Evolutionary conservation across 2,797 vertebrate genomes (phyloP), one percentile per base, ranked within the genome.

Genomic region (Epinephelus awoara): DNA sequence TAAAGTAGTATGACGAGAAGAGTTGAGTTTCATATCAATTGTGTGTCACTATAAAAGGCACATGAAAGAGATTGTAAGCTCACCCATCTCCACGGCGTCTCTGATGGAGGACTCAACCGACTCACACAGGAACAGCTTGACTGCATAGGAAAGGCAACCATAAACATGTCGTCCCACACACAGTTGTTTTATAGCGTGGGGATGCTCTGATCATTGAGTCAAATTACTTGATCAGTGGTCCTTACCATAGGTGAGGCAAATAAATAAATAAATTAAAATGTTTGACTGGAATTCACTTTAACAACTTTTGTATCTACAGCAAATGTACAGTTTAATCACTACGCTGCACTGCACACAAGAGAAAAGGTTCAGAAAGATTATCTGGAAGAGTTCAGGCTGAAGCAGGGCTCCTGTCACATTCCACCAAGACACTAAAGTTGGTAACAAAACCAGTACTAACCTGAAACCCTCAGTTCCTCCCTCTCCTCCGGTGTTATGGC

Each of bases 381-480:
- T 12, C 15, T 29, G 34, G 34, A 34, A 34, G 34, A 34, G 7
- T 7, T 34, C 34, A 34, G 34, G 34, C 34, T 6, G 44, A 6
- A 21, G 19, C 46, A 11, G 38, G 8, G 27, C 25, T 49, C 21
- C 34, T 15, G 19, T 17, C 4, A 23, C 52, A n/a, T 0, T 42
- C 4, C 9, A 23, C 21, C 44, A 5, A 63, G 21, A 72, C n/a
- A 58, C 17, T 38, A 8, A 15, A 8, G 19, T 25, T 71, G 3
- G 65, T 47, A 21, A 68, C n/a, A 77, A 57, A 59, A 59, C 4
- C 75, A 82, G 50, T 15, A 66, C 93, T 87, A 92, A 99, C 98
- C 98, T 87, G 98, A 98, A 75, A 99, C 98, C 90, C 98, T 98
- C 87, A 99, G 91, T 86, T 99, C 98, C 86, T 99, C 98, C 86